Base-by-base conservation (phyloP, 2,888 invertebrate species). In the Rhingia campestris region DNA sequence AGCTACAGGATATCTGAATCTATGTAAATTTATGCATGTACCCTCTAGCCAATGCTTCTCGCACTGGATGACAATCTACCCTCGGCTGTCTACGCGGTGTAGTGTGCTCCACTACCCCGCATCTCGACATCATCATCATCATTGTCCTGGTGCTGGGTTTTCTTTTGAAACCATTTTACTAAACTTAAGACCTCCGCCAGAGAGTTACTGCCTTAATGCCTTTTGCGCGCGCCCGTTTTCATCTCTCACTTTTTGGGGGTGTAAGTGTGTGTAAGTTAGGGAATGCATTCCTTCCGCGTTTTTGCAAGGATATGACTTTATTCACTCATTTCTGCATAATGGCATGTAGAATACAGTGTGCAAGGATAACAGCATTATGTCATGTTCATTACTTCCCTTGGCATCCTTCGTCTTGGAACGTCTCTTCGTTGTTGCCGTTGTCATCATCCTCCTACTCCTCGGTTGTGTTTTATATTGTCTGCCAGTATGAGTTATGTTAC, bases 321-420 rank as follows among this genome's bases (percentile, higher is more conserved):
- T 74, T 79, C 67, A 59, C 39, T 58, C 12, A 33, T 35, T 45
- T 64, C 51, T 41, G 43, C 14, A 43, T 67, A 66, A 59, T 49
- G 59, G 63, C 30, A 49, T 72, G 33, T 49, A 49, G 22, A 30
- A 30, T 41, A 66, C 37, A 30, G 54, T 43, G 61, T 69, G 56
- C 70, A 54, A 80, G 84, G 74, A 75, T 80, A 84, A 74, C 70
- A 70, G 59, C 54, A 80, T 84, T 75, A 70, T 59, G 66, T 66
- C 59, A 59, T 84, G 82, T 84, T 84, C 82, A 82, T 82, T 82
- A 82, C 69, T 69, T 67, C 22, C 10, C 58, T 33, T 9, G 30
- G 30, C 49, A 49, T 49, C 49, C 56, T 41, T 30, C 43, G 22
- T 54, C 37, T 56, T 14, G 22, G 22, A 22, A 22, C 22, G 22